Conservation (phyloP, 2,797 vertebrate genomes). For the Crax fasciolata region DNA sequence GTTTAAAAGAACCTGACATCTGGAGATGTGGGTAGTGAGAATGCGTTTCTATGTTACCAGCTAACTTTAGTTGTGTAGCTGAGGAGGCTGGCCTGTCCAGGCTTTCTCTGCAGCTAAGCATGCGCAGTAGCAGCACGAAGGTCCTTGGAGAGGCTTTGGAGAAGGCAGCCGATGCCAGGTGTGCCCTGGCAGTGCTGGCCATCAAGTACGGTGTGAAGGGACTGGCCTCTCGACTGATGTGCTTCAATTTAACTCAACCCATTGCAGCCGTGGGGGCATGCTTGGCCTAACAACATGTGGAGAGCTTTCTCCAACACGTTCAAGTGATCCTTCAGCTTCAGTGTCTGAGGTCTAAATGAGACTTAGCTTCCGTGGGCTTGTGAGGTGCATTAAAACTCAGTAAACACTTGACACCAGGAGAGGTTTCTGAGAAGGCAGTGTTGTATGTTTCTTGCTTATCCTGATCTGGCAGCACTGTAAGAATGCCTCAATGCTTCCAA, state of each 20-base stretch:
- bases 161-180: fast-evolving
- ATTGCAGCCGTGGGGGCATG: not conserved
- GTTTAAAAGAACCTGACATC: constrained; percentile 64
- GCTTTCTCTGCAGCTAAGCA: not conserved
- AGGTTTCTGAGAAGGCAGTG: not conserved
- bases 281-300: not conserved
- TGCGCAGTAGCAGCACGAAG: not conserved
- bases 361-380: not conserved
- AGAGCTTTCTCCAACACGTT: not conserved
- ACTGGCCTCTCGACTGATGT: not conserved
- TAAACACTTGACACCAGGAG: not conserved
- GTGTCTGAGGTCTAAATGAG: not conserved
- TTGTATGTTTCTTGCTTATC: not conserved
- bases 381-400: not conserved
- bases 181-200: not conserved
- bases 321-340: constrained; percentile 7
- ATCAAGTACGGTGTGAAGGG: not conserved
- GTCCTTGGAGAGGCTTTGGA: not conserved
- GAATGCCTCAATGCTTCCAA: not conserved
- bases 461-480: not conserved
- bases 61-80: constrained; percentile 63
- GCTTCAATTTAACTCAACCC: not conserved
- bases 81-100: not conserved
- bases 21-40: constrained; percentile 76
- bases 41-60: constrained; percentile 60